Evolutionary conservation across 2,888 invertebrate genomes (phyloP), one percentile per base, ranked within the genome.

Genomic region (Frankliniella intonsa): DNA sequence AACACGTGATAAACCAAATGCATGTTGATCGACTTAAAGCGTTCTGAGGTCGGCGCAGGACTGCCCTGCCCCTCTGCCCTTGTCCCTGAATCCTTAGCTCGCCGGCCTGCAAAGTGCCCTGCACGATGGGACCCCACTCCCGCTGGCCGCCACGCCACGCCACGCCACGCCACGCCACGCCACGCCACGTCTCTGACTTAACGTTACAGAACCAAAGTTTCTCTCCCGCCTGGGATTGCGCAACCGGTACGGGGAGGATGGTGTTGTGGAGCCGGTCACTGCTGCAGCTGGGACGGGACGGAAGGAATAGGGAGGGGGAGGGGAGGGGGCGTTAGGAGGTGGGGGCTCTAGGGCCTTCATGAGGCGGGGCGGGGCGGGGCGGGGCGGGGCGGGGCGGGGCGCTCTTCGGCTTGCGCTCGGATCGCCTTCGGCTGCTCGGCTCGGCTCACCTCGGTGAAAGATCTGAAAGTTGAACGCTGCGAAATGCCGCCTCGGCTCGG

Each of bases 191-290:
- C 62, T 62, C 10, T 76, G 69, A 76, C 69, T 76, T 76, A 76
- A 76, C 69, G 69, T 76, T 76, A 76, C 69, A 76, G 25, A 76
- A 76, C 25, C 38, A 9, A 22, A 76, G 69, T 76, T 76, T 76
- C 69, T 76, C 69, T 25, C 25, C 22, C 69, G 69, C 5, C n/a
- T 11, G 1, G 62, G 11, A 62, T 62, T 62, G 62, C 69, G 69
- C 69, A 76, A 76, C 25, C 22, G 38, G 38, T 2, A 38, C 38
- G 38, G 38, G 38, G 55, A 14, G 19, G 55, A 55, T 55, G 55
- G 17, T 55, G 55, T 55, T 14, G 17, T 19, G 55, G 55, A 55
- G 19, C 55, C 55, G 55, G 55, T 38, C 38, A 38, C 38, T 38
- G 38, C 38, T 38, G 38, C 38, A 19, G 55, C 55, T n/a, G n/a